These are phyloP conservation scores for Coreoperca whiteheadi DNA, from an alignment of 2,113 vertebrate genomes.

Conservation along the genomic window DNA sequence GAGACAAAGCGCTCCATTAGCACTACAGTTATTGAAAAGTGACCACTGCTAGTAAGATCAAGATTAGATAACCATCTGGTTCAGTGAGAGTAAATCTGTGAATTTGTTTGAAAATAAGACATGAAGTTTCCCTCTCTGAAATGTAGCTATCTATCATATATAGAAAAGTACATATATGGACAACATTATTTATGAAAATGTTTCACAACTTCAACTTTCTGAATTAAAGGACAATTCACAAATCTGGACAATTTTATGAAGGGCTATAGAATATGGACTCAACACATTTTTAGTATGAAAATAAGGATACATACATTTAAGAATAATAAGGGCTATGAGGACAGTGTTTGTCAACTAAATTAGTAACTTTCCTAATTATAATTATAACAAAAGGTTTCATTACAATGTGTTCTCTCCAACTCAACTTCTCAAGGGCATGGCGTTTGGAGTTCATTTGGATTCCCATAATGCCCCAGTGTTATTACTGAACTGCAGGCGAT, in stretches of 20 bases:
- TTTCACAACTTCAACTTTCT: not conserved
- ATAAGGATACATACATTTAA: not conserved
- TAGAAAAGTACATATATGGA: not conserved
- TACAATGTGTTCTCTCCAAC: not conserved
- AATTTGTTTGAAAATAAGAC: not conserved
- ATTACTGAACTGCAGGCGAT: constrained; percentile 56
- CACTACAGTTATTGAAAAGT: too few relatives aligned
- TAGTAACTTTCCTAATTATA: not conserved
- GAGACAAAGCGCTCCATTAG: too few relatives aligned
- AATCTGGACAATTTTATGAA: not conserved
- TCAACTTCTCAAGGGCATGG: not conserved
- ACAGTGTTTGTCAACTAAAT: not conserved
- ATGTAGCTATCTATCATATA: not conserved
- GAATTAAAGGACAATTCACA: too few relatives aligned
- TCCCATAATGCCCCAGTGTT: constrained; percentile 12
- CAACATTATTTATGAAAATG: not conserved
- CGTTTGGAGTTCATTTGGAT: constrained; percentile 44
- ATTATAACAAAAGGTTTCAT: not conserved
- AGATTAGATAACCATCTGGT: not conserved
- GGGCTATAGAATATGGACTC: not conserved
- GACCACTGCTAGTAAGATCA: too few relatives aligned
- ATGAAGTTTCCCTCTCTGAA: not conserved
- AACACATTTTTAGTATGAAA: not conserved
- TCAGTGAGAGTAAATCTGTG: not conserved
- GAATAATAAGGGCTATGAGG: not conserved